Conservation (phyloP, 2,797 vertebrate genomes). For the Peromyscus eremicus region DNA sequence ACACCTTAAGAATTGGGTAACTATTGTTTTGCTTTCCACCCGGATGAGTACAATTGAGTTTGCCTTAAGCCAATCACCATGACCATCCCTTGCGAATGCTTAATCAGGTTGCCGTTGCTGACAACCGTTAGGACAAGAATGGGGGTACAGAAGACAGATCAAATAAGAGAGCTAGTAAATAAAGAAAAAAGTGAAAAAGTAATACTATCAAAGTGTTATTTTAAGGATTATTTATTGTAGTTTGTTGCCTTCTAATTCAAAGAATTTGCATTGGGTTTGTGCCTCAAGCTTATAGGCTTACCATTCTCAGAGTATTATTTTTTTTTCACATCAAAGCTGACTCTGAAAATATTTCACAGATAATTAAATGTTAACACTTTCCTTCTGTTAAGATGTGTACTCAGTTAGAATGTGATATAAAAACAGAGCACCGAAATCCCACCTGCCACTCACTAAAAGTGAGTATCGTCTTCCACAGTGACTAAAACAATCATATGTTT, state of each 20-base stretch:
- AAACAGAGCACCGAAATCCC: background rate
- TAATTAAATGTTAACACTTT: constrained; percentile 81
- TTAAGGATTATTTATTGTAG: constrained; percentile 3
- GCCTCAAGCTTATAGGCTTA: constrained; percentile 72
- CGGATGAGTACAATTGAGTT: background rate
- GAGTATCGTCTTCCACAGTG: constrained; percentile 43
- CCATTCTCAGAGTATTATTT: constrained; percentile 57
- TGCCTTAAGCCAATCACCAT: background rate
- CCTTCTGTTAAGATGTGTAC: constrained; percentile 63
- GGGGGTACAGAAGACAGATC: background rate
- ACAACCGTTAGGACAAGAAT: background rate
- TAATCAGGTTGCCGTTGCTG: background rate
- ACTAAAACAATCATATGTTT: background rate
- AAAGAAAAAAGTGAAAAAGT: constrained; percentile 26
- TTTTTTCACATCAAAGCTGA: constrained; percentile 77
- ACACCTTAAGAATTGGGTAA: constrained; percentile 48
- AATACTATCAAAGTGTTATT: background rate
- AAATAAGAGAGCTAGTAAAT: background rate
- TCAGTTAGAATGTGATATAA: constrained; percentile 69
- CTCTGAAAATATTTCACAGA: constrained; percentile 79
- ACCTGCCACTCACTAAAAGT: constrained; percentile 59
- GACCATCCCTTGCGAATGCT: background rate
- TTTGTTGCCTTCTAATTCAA: constrained; percentile 8
- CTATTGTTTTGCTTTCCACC: constrained; percentile 4
- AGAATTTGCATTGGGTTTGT: constrained; percentile 60